Evolutionary conservation across 2,113 vertebrate species (phyloP).

Genomic region (Triplophysa siluroides): DNA sequence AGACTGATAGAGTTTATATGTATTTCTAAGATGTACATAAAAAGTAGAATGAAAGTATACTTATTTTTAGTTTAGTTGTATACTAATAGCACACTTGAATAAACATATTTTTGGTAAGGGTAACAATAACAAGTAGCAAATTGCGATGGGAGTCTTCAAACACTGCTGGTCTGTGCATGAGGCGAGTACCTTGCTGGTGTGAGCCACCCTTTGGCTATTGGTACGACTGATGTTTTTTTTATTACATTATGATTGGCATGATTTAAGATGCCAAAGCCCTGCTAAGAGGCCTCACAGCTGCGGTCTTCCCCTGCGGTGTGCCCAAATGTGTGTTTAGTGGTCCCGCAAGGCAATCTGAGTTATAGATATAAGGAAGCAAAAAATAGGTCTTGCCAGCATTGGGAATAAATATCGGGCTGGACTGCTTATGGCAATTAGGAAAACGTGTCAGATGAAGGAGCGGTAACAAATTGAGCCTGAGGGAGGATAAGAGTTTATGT

Average conservation of each 20-base stretch:
- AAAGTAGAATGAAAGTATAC: no score
- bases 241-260: conserved; percentile 20
- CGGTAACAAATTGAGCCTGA: neutral
- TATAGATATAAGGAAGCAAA: conserved; percentile 67
- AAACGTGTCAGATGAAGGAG: conserved; percentile 8
- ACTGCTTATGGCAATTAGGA: conserved; percentile 1
- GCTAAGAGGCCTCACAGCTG: conserved; percentile 3
- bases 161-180: neutral
- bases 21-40: no score
- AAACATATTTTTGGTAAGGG: no score
- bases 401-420: conserved; percentile 13
- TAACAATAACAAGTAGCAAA: no score
- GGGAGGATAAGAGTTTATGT: neutral
- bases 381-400: conserved; percentile 10
- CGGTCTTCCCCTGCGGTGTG: conserved; percentile 2
- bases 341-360: conserved; percentile 70
- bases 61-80: neutral
- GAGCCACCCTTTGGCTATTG: conserved; percentile 5
- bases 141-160: neutral
- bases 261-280: conserved; percentile 12
- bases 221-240: neutral
- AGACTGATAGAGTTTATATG: no score
- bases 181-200: neutral
- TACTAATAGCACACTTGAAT: no score
- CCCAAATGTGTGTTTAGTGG: conserved; percentile 51